These are phyloP conservation scores for Garrulus glandarius DNA, from an alignment of 2,797 vertebrate species.

Conservation along the genomic window DNA sequence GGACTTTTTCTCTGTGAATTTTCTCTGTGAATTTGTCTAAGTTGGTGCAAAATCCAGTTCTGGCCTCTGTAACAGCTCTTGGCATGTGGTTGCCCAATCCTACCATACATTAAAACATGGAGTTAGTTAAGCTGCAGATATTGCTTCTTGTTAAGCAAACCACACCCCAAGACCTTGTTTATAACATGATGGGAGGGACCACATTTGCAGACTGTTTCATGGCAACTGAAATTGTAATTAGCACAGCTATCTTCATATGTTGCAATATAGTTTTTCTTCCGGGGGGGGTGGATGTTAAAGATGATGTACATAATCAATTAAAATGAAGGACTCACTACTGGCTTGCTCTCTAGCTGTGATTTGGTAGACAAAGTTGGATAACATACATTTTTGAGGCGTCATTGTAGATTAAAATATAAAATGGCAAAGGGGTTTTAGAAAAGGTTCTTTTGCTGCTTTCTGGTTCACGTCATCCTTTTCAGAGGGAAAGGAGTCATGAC, in stretches of 20 bases:
- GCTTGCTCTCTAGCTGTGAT: neutral
- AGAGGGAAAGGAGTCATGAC: neutral
- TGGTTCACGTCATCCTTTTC: neutral
- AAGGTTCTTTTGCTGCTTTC: neutral
- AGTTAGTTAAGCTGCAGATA: neutral
- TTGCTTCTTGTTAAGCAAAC: neutral
- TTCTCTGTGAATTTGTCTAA: neutral
- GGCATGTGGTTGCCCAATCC: neutral
- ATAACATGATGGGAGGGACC: neutral
- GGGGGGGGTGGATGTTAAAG: neutral
- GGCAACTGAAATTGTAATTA: constrained; percentile 46
- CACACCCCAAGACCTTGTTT: constrained; percentile 10
- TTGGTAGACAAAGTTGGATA: neutral
- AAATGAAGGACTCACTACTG: neutral
- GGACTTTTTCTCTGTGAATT: neutral
- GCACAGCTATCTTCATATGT: neutral
- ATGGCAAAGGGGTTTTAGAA: neutral
- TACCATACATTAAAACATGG: fast-evolving
- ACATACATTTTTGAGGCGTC: fast-evolving
- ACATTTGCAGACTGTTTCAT: constrained; percentile 1
- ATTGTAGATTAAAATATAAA: neutral
- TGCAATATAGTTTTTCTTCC: constrained; percentile 12
- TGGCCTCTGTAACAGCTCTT: neutral
- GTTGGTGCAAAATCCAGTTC: neutral
- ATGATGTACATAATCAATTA: constrained; percentile 23